Evolutionary conservation across 2,797 vertebrate genomes (phyloP), one percentile per base, ranked within the genome.

Genomic region (Astyanax mexicanus): DNA sequence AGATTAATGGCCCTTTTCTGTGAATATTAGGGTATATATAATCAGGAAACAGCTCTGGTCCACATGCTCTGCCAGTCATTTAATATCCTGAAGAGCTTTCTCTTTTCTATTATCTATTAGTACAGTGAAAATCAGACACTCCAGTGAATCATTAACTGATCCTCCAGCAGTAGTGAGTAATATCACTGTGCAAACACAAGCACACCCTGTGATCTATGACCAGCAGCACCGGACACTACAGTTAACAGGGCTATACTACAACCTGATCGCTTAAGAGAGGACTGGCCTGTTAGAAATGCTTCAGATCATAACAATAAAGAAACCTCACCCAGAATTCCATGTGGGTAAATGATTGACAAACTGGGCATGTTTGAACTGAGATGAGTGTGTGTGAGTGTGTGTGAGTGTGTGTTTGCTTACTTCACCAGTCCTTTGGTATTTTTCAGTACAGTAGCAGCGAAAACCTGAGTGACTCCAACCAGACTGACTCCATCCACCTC

Each of bases 401-500:
- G n/a, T 25, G 9, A 17, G 13, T 51, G 49, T 10, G 13, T 25
- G 25, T 40, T 57, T 79, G 51, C 89, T 86, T 90, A 97, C 96
- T 92, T 95, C 82, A 97, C 96, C 0, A 92, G 90, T 80, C 96
- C 96, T 69, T 94, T 95, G 5, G 96, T 97, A 76, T 96, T 98
- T 90, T 97, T 97, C 72, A 98, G 90, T 32, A 96, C 92, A 15
- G 93, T 95, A 70, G 96, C 96, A 79, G 96, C 96, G 84, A 97
- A 96, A 73, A 95, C 86, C 81, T 96, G 96, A n/a, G 95, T 95
- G 78, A 98, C 96, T 79, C 96, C 96, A 2, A 98, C 95, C 76
- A 98, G 90, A 88, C 95, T 96, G 81, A 95, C 88, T 23, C 94
- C 93, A 74, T 96, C 95, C 73, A 97, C 96, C 75, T 97, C 95